phyloP scores from a whole-genome alignment of 2,888 invertebrate genomes.

The Scaeva pyrastri region DNA sequence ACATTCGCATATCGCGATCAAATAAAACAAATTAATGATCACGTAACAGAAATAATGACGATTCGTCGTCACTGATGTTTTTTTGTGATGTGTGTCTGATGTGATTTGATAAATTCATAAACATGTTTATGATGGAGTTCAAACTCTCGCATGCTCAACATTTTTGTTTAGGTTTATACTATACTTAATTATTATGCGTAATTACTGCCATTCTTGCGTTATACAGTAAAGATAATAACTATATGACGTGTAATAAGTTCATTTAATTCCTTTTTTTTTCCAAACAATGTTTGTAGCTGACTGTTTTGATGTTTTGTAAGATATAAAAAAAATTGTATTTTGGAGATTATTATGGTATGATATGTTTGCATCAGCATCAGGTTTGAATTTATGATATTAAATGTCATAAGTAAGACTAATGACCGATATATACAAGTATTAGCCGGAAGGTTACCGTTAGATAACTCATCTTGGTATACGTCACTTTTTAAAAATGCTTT shows the following conservation, averaged over 20 bases:
- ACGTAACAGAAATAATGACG: slow-evolving; percentile 12
- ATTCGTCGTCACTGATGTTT: background rate
- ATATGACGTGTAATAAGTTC: no score
- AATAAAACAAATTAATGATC: background rate
- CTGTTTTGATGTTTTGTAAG: background rate
- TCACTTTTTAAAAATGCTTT: no score
- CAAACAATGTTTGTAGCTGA: background rate
- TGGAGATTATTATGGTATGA: no score
- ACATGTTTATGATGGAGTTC: slow-evolving; percentile 7
- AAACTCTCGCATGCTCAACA: background rate
- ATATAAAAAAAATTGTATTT: no score
- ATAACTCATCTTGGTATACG: no score
- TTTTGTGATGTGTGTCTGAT: background rate
- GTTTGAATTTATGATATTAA: no score
- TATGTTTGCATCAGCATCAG: no score
- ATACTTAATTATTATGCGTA: no score
- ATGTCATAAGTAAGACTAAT: no score
- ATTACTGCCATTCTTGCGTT: slow-evolving; percentile 2
- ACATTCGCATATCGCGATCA: background rate
- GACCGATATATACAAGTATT: no score
- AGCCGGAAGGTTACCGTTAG: no score
- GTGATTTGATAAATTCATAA: background rate
- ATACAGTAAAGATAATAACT: no score
- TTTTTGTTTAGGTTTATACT: background rate
- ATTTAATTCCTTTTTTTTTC: background rate